Base-by-base conservation (phyloP, 1,140 invertebrate species). In the Rhynchophorus ferrugineus region DNA sequence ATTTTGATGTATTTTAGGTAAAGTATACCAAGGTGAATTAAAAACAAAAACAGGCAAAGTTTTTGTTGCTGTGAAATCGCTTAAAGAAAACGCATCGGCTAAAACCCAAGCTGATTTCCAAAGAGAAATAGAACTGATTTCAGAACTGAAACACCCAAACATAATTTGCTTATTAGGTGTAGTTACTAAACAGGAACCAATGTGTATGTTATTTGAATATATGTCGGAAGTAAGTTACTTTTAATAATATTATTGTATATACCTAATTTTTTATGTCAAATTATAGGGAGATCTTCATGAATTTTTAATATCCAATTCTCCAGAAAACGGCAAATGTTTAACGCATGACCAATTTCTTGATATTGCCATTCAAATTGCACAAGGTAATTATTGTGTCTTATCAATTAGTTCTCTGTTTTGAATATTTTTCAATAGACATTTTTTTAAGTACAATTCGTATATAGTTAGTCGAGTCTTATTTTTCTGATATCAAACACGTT, bases 161-260 rank as follows among this genome's bases (percentile, higher is more conserved):
- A 94, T 98, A 57, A 92, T 97, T 36, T 95, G 91, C 71, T 80
- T 98, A 39, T 76, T 97, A 13, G 94, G 93, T 0, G 91, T 97
- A 2, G 87, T 92, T 42, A 76, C 92, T 39, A 86, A 88, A 58
- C 89, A 93, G 46, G 53, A 55, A 21, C 93, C 93, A 0, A 82
- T 91, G 68, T 95, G 91, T 66, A 95, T 97, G 91, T 73, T 97
- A 1, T 97, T 96, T 73, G 94, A 97, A 69, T 95, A 92, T 66
- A 95, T 94, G 90, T 85, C 86, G 1, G 82, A 78, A 63, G 62
- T 61, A 42, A 56, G 54, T 41, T n/a, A n/a, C n/a, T n/a, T n/a
- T n/a, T n/a, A n/a, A n/a, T 41, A 18, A 18, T 18, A 8, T 16
- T 7, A 3, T 6, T 6, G 35, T 13, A 3, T 6, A 6, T 36